phyloP scores from a whole-genome alignment of 1,140 invertebrate genomes.

The Diorhabda carinulata region DNA sequence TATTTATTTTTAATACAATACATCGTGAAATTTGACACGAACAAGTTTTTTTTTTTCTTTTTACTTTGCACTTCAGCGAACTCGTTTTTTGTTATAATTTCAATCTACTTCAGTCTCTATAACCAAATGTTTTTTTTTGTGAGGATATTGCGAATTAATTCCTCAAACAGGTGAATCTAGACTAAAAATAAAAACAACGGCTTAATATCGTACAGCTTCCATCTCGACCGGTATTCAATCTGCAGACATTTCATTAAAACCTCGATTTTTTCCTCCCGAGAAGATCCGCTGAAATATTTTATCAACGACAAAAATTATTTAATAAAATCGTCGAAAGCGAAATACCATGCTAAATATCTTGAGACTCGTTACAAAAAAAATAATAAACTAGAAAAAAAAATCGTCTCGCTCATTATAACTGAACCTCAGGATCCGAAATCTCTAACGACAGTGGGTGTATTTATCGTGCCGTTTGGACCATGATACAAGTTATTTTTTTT shows the following conservation, averaged over 20 bases:
- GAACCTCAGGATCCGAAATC: conserved; percentile 12
- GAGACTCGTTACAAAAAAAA: neutral
- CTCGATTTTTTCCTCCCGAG: neutral
- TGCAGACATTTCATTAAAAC: conserved; percentile 2
- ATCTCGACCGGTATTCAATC: neutral
- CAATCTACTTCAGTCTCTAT: too few relatives aligned
- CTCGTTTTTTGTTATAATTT: too few relatives aligned
- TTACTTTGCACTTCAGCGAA: too few relatives aligned
- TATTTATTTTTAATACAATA: too few relatives aligned
- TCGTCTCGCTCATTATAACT: conserved; percentile 10
- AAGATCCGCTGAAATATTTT: neutral
- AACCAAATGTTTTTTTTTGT: too few relatives aligned
- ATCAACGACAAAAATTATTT: conserved; percentile 1
- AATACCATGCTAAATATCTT: conserved; percentile 5
- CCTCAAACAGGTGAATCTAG: neutral
- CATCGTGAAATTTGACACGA: too few relatives aligned
- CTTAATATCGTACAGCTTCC: neutral
- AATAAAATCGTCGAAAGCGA: neutral
- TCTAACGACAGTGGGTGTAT: neutral
- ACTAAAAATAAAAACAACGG: neutral
- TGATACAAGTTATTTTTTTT: neutral
- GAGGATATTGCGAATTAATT: too few relatives aligned
- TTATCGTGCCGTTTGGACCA: neutral
- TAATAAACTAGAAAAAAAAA: conserved; percentile 1
- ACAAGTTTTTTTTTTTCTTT: too few relatives aligned